Evolutionary conservation across 2,888 invertebrate genomes (phyloP), one percentile per base, ranked within the genome.

Genomic region (Aphidius colemani): DNA sequence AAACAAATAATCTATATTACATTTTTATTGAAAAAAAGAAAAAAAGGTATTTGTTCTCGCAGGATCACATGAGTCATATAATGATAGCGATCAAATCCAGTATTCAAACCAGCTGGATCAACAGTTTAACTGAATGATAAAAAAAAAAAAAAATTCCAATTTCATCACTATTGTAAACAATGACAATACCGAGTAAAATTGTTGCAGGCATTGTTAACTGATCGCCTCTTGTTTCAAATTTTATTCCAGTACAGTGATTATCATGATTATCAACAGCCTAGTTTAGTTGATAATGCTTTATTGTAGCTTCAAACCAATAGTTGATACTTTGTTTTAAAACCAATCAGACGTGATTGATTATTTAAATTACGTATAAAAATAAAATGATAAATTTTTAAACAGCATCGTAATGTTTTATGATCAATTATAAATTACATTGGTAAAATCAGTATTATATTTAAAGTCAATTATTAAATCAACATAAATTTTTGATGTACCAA

Each of bases 91-190:
- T 84, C 72, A 0, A 85, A 84, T 72, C 88, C 88, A 0, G 86
- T 85, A 72, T 87, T 86, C 73, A 87, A 87, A 3, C 88, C 90
- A 7, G 85, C 85, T 0, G 89, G 87, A 80, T 89, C 90, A 0
- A 84, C 78, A 0, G 89, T 89, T 62, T 90, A 89, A 4, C 85
- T 85, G 9, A 90, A 83, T 73, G 79, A 78, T 0, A 75, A 78
- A 75, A 92, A 88, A 0, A 5, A 5, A 4, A 30, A 30, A 30
- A 30, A 30, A 93, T 90, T 9, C 90, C 93, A 61, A 94, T 86
- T 79, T 94, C 94, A 77, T 94, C 93, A 1, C 94, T 93, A 30
- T 94, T 92, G 81, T 94, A 90, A 13, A 87, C 84, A 18, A 89
- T 80, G 7, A 87, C 84, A 2, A 88, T 85, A 7, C 91, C 90